These are phyloP conservation scores for Brachypalpus laphriformis DNA, from an alignment of 2,888 invertebrate genomes.

Conservation along the genomic window DNA sequence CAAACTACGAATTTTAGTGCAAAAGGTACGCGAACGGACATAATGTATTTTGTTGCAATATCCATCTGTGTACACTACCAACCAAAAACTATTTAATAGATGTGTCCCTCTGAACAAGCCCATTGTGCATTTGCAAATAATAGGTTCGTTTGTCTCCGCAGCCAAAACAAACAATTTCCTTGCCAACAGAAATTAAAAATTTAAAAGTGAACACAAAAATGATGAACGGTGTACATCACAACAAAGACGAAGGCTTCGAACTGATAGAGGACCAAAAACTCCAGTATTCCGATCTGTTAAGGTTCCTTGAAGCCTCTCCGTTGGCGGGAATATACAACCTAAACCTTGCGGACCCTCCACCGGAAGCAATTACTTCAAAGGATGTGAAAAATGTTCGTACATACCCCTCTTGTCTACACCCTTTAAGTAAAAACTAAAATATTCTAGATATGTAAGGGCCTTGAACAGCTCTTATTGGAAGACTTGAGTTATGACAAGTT, in stretches of 20 bases:
- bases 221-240: neutral
- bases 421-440: neutral
- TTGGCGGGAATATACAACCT: slow-evolving; percentile 31
- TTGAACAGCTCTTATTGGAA: slow-evolving; percentile 68
- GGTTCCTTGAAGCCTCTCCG: slow-evolving; percentile 40
- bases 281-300: slow-evolving; percentile 2
- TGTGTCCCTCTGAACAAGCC: neutral
- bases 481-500: slow-evolving; percentile 76
- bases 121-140: neutral
- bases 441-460: slow-evolving; percentile 83
- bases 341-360: slow-evolving; percentile 3
- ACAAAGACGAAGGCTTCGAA: slow-evolving; percentile 9
- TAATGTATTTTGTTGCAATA: no score
- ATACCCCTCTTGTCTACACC: no score
- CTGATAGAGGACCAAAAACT: slow-evolving; percentile 36
- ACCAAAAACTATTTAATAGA: neutral
- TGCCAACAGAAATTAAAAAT: slow-evolving; percentile 5
- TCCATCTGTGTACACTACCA: neutral
- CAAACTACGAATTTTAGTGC: no score
- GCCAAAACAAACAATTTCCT: slow-evolving; percentile 21
- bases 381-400: slow-evolving; percentile 34
- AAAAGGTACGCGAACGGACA: no score
- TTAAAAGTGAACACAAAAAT: neutral
- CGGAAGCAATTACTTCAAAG: slow-evolving; percentile 5
- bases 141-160: slow-evolving; percentile 15